Conservation (phyloP, 2,113 vertebrate genomes). For the Daboia siamensis region DNA sequence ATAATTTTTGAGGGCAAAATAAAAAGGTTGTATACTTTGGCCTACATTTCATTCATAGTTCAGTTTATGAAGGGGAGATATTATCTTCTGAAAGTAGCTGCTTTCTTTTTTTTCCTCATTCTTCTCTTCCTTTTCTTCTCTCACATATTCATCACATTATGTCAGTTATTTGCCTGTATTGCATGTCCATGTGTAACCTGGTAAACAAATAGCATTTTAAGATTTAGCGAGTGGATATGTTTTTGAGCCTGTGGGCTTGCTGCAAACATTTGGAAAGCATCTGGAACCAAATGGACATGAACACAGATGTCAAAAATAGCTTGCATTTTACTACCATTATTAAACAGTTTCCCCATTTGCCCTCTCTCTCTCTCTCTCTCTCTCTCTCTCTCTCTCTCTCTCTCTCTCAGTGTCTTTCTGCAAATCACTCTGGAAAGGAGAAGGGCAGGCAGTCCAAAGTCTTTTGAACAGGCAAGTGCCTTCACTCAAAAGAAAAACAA, state of each 20-base stretch:
- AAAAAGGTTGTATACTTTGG: background rate
- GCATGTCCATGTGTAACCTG: conserved; percentile 66
- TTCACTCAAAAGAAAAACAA: conserved; percentile 73
- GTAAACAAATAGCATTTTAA: conserved; percentile 64
- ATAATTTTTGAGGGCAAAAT: background rate
- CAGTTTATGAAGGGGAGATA: background rate
- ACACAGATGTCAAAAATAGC: conserved; percentile 83
- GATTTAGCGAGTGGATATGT: conserved; percentile 73
- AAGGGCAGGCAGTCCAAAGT: conserved; percentile 65
- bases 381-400: conserved; percentile 41
- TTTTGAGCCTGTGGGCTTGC: conserved; percentile 71
- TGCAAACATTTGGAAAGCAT: conserved; percentile 83
- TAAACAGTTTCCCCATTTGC: conserved; percentile 82
- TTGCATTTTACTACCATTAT: conserved; percentile 81
- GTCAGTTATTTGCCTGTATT: conserved; percentile 66
- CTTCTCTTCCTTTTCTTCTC: background rate
- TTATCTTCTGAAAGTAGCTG: background rate
- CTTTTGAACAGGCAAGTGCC: conserved; percentile 71
- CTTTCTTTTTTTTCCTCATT: background rate
- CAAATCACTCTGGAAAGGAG: conserved; percentile 70
- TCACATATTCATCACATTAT: conserved; percentile 21
- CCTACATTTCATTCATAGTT: background rate
- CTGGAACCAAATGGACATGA: conserved; percentile 78
- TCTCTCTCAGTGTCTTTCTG: conserved; percentile 71
- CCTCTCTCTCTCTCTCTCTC: conserved; percentile 67